Evolutionary conservation across 2,888 invertebrate genomes (phyloP).

Genomic region (Troides aeacus): DNA sequence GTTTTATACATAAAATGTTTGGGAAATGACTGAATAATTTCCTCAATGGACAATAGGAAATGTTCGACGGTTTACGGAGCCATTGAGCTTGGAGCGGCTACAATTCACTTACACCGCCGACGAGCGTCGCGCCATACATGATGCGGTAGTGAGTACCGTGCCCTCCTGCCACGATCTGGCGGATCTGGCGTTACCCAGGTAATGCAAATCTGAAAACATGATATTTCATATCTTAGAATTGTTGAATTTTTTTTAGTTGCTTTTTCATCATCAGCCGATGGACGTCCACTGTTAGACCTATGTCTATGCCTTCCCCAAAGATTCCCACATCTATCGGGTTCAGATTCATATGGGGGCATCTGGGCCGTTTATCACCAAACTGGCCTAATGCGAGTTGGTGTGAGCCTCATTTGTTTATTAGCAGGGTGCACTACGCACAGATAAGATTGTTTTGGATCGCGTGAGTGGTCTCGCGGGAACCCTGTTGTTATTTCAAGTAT

Average conservation of each 20-base stretch:
- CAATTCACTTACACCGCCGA: constrained; percentile 71
- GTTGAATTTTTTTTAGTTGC: too few species aligned
- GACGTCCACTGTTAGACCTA: not conserved
- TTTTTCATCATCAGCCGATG: not conserved
- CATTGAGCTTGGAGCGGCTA: constrained; percentile 55
- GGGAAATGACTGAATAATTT: constrained; percentile 30
- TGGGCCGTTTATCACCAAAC: too few species aligned
- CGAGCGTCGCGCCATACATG: constrained; percentile 79
- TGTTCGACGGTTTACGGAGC: constrained; percentile 45
- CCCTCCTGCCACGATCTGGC: constrained; percentile 55
- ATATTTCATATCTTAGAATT: too few species aligned
- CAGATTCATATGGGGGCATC: too few species aligned
- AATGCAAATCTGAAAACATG: constrained; percentile 8
- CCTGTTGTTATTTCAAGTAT: too few species aligned
- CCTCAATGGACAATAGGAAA: constrained; percentile 55
- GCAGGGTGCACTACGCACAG: too few species aligned
- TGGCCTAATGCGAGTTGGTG: too few species aligned
- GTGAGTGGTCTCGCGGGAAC: too few species aligned
- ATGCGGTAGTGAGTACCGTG: constrained; percentile 68
- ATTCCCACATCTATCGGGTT: not conserved
- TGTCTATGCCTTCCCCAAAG: not conserved
- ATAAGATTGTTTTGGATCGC: too few species aligned
- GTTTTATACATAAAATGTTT: not conserved
- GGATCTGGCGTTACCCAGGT: constrained; percentile 59
- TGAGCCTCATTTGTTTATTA: too few species aligned